Evolutionary conservation across 2,888 invertebrate species (phyloP), one percentile per base, ranked within the genome.

Genomic region (Abrostola tripartita): DNA sequence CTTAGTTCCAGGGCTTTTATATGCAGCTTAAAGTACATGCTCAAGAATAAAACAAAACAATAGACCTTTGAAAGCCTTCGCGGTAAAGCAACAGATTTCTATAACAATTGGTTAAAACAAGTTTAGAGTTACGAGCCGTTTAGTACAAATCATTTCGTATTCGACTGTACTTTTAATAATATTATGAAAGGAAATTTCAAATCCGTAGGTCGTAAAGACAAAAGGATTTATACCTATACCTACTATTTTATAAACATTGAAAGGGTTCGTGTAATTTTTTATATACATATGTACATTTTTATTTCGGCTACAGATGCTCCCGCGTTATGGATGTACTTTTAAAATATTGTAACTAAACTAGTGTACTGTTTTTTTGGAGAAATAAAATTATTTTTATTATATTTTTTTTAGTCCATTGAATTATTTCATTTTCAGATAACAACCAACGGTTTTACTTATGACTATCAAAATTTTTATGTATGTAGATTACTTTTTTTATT

Each of bases 91-190:
- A 77, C 67, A 65, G 68, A 81, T 80, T 82, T 82, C 65, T 77
- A 78, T 74, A 86, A 86, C 84, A 85, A 84, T 82, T 74, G 76
- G 60, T 79, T 79, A 76, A 83, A 86, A 84, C 83, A 85, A 81
- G 81, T 81, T 81, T 83, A 67, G 75, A 77, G 78, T 88, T 85
- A 84, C 81, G 65, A 72, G 51, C 56, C 55, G 65, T 74, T 78
- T 67, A 72, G 70, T 65, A 69, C 73, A 61, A 72, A 67, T 68
- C 56, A 37, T 74, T 65, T 51, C 14, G 51, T 57, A 63, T 53
- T 10, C 44, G 56, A 65, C 40, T 65, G 57, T 58, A 61, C 70
- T 60, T 52, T 49, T 65, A 61, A 70, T 65, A 74, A 70, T 70
- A 61, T 72, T 70, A 44, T 70, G 61, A 57, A 57, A 61, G 40